phyloP scores from a whole-genome alignment of 2,113 vertebrate species.

The Barnardius zonarius region DNA sequence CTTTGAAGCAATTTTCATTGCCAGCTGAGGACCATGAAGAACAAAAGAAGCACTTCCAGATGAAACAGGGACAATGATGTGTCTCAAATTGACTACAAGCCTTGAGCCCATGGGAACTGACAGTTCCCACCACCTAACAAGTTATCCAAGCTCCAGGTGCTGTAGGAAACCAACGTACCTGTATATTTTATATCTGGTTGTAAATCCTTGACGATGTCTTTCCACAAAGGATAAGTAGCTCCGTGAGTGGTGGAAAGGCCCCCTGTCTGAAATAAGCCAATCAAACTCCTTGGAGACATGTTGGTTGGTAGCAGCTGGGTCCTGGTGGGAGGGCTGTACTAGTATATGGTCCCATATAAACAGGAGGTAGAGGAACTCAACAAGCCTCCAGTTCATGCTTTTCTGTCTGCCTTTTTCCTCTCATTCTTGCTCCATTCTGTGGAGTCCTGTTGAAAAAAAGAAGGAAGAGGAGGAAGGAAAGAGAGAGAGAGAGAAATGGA shows the following conservation, averaged over 20 bases:
- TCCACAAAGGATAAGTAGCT: conserved; percentile 99
- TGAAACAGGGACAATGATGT: not conserved
- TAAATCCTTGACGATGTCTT: conserved; percentile 99
- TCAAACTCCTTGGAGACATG: conserved; percentile 99
- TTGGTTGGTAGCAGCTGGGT: conserved; percentile 92
- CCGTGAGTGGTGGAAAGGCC: conserved; percentile 99
- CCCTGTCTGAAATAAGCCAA: conserved; percentile 99
- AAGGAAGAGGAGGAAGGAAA: not conserved
- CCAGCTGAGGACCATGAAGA: not conserved
- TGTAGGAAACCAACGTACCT: conserved; percentile 76
- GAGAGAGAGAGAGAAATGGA: not conserved
- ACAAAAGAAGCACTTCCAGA: not conserved
- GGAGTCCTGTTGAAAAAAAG: conserved; percentile 86
- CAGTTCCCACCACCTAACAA: not conserved
- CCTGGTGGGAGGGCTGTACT: conserved; percentile 96
- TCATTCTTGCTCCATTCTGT: conserved; percentile 99
- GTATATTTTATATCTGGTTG: conserved; percentile 99
- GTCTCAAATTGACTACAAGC: not conserved
- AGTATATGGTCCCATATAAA: conserved; percentile 99
- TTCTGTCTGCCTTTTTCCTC: conserved; percentile 98
- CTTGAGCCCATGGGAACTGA: not conserved
- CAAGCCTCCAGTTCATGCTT: conserved; percentile 99
- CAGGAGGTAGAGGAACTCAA: conserved; percentile 99
- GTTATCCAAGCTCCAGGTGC: not conserved
- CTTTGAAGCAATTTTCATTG: not conserved